These are phyloP conservation scores for Lycodopsis pacificus DNA, from an alignment of 2,797 vertebrate genomes.

Conservation along the genomic window DNA sequence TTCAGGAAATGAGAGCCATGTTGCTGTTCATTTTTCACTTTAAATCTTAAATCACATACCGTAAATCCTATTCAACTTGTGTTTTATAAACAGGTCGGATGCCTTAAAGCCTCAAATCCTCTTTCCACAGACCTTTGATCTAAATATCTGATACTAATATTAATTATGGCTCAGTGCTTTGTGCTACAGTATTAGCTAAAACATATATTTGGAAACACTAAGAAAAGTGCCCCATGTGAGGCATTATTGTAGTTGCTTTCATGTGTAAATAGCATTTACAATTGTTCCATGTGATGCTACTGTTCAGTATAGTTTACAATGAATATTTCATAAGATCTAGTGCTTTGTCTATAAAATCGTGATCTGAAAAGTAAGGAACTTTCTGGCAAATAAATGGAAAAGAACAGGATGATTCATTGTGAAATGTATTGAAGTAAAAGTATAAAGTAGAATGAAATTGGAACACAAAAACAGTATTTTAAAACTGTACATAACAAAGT, in stretches of 20 bases:
- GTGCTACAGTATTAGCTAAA: not conserved
- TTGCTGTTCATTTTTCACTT: not conserved
- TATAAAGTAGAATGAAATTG: not conserved
- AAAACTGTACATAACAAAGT: not conserved
- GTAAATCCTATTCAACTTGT: not conserved
- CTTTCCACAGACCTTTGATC: not conserved
- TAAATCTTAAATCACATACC: not conserved
- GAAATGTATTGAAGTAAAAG: not conserved
- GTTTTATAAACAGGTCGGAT: not conserved
- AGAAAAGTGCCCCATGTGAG: not conserved
- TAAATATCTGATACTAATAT: not conserved
- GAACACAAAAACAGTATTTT: not conserved
- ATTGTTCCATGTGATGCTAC: not conserved
- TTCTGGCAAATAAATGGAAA: not conserved
- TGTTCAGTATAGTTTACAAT: not conserved
- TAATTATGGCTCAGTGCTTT: not conserved
- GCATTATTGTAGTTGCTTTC: not conserved
- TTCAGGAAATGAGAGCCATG: not conserved
- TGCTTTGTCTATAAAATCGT: not conserved
- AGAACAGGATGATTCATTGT: not conserved
- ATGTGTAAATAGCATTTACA: not conserved
- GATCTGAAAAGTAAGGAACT: not conserved
- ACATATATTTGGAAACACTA: too few species aligned
- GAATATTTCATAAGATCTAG: not conserved
- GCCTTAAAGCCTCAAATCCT: not conserved